Conservation (phyloP, 2,113 vertebrate genomes). For the Chaetodon trifascialis region DNA sequence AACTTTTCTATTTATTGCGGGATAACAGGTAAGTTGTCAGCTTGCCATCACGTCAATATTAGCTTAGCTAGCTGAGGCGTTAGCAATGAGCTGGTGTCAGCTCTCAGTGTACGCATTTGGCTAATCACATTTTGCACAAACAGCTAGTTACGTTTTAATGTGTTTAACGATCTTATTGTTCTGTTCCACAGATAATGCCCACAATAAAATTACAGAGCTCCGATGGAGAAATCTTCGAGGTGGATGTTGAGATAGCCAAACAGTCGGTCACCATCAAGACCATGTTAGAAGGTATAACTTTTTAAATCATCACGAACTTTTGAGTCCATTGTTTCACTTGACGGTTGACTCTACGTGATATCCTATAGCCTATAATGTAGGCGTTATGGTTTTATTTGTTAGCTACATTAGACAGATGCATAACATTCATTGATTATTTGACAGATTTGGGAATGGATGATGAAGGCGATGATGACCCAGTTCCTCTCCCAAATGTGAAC, state of each 20-base stretch:
- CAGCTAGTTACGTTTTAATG: background rate
- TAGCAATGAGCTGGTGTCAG: background rate
- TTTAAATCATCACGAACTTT: background rate
- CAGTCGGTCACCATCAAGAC: conserved; percentile 99
- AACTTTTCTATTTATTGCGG: fast-evolving
- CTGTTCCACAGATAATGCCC: conserved; percentile 89
- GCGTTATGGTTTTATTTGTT: background rate
- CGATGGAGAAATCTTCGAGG: conserved; percentile 99
- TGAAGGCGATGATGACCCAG: conserved; percentile 98
- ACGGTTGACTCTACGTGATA: background rate
- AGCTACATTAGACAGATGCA: background rate
- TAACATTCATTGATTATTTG: background rate
- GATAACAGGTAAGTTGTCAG: background rate
- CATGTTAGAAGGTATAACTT: conserved; percentile 94
- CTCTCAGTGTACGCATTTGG: too few relatives aligned
- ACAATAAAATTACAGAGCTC: conserved; percentile 99
- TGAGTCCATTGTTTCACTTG: too few relatives aligned
- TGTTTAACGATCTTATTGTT: background rate
- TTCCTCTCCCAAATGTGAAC: conserved; percentile 98
- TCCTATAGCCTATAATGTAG: too few relatives aligned
- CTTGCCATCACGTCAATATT: background rate
- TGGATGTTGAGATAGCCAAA: conserved; percentile 99
- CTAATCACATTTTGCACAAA: too few relatives aligned
- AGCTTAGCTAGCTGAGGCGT: background rate
- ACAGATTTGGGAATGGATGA: conserved; percentile 99